Conservation (phyloP, 2,888 invertebrate genomes). For the Acanthosepion pharaonis region DNA sequence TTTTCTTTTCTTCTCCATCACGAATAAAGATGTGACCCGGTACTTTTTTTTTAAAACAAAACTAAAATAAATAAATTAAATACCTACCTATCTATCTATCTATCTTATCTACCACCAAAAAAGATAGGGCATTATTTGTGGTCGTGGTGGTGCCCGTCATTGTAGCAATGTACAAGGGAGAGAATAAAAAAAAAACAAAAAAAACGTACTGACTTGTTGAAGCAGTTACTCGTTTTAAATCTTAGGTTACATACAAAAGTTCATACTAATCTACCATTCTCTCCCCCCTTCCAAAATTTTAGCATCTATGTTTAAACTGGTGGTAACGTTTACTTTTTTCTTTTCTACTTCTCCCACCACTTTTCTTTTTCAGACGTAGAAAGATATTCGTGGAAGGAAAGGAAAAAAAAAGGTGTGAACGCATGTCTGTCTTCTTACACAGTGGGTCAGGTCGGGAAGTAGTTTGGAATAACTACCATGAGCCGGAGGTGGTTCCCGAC, state of each 20-base stretch:
- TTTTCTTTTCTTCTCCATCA: no score
- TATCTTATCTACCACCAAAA: no score
- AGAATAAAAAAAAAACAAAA: not conserved
- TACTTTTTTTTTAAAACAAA: no score
- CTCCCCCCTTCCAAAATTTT: not conserved
- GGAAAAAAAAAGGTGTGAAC: not conserved
- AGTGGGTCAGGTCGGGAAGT: not conserved
- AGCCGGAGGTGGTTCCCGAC: not conserved
- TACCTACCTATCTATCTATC: no score
- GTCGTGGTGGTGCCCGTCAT: no score
- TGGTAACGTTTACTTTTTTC: not conserved
- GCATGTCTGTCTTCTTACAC: not conserved
- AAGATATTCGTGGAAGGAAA: not conserved
- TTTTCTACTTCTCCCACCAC: not conserved
- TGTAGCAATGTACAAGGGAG: no score
- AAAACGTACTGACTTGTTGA: not conserved
- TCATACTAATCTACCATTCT: not conserved
- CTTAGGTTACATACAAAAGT: not conserved
- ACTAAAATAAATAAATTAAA: no score
- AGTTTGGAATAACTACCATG: not conserved
- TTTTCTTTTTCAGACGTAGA: not conserved
- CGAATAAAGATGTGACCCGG: no score
- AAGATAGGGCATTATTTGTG: no score
- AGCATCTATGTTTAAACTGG: no score
- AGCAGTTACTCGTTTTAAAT: not conserved